Percentiles rank a stretch among this genome's conserved stretches.
These are phyloP conservation scores for Diceros bicornis DNA, from an alignment of 2,797 vertebrate species.

Conservation along the genomic window DNA sequence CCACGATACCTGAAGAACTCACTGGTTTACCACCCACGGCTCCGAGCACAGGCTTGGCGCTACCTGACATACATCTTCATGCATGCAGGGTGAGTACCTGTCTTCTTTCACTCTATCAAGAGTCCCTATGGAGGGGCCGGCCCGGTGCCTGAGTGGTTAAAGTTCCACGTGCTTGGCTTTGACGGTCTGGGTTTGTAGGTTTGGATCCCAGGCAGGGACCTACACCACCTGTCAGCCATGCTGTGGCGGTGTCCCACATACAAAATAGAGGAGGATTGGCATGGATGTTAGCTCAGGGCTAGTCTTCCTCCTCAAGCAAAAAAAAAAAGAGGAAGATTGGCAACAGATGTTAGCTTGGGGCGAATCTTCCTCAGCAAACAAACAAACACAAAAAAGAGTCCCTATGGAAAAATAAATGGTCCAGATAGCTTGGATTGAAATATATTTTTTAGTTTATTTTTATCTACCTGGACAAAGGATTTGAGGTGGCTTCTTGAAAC, in stretches of 20 bases:
- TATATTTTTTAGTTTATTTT: neutral
- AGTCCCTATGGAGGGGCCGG: neutral
- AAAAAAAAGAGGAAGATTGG: too few species aligned
- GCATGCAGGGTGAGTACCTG: conserved; percentile 96
- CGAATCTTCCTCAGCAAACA: too few species aligned
- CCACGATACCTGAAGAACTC: conserved; percentile 95
- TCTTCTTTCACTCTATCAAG: neutral
- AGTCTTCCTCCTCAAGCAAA: too few species aligned
- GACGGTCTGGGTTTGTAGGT: too few species aligned
- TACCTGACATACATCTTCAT: conserved; percentile 98
- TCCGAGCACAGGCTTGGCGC: conserved; percentile 96
- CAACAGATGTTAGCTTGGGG: too few species aligned
- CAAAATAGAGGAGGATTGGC: too few species aligned
- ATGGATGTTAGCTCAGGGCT: too few species aligned
- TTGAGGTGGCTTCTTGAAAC: neutral
- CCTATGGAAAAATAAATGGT: neutral
- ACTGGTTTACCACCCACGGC: conserved; percentile 96
- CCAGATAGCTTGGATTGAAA: neutral
- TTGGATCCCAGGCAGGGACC: too few species aligned
- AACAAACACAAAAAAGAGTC: neutral
- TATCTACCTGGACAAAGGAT: neutral
- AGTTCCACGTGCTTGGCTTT: too few species aligned
- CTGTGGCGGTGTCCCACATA: too few species aligned
- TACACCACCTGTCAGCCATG: too few species aligned
- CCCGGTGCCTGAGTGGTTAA: too few species aligned